phyloP scores from a whole-genome alignment of 2,797 vertebrate species.

The Gambelia wislizenii region DNA sequence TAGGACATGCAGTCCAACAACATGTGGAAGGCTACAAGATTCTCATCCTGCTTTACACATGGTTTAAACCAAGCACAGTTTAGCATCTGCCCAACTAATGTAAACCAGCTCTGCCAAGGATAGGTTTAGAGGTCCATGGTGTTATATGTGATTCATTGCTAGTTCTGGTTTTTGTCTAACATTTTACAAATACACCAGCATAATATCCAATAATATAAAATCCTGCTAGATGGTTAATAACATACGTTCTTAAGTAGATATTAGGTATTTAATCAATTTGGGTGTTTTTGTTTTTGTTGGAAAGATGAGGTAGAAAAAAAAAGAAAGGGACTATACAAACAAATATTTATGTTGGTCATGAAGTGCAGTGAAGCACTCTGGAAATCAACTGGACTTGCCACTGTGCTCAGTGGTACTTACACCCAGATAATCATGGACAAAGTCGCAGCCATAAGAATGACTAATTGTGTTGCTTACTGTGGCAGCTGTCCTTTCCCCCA shows the following conservation, averaged over 20 bases:
- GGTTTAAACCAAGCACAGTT: not conserved
- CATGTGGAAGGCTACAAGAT: no score
- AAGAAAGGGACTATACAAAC: not conserved
- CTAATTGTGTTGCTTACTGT: not conserved
- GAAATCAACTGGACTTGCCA: not conserved
- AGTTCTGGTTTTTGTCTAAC: not conserved
- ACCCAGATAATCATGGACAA: not conserved
- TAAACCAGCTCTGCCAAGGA: not conserved
- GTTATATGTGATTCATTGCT: not conserved
- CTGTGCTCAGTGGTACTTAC: no score
- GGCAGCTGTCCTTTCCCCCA: not conserved
- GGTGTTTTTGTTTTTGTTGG: not conserved
- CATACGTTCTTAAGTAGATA: not conserved
- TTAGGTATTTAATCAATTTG: no score
- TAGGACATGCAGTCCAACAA: no score
- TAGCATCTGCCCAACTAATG: not conserved
- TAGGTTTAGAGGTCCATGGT: no score
- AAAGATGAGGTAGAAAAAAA: not conserved
- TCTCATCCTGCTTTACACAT: not conserved
- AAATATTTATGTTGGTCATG: not conserved
- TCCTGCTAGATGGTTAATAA: not conserved
- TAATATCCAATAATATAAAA: not conserved
- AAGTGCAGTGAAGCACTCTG: not conserved
- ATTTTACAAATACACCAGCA: accelerated
- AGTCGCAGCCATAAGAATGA: not conserved